These are phyloP conservation scores for Otocyon megalotis DNA, from an alignment of 2,113 vertebrate genomes.

Conservation along the genomic window DNA sequence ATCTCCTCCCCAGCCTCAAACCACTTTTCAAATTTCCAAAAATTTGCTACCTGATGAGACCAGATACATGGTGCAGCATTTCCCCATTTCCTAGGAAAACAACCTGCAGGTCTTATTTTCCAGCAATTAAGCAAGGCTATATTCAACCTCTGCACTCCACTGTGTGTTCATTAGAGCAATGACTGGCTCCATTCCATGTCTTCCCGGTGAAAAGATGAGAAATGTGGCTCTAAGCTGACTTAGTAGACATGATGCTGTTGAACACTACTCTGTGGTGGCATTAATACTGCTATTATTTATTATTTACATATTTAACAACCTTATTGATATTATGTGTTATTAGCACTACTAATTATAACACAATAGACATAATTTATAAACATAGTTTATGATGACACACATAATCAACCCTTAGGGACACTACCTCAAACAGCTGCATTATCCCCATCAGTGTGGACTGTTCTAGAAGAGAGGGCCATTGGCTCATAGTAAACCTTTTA, in stretches of 20 bases:
- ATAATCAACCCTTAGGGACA: slow-evolving; percentile 61
- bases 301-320: slow-evolving; percentile 86
- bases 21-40: not conserved
- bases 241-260: slow-evolving; percentile 69
- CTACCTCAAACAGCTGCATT: slow-evolving; percentile 68
- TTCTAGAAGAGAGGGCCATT: slow-evolving; percentile 65
- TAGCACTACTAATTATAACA: slow-evolving; percentile 84
- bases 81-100: not conserved
- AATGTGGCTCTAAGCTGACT: slow-evolving; percentile 58
- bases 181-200: slow-evolving; percentile 74
- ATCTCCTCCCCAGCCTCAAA: not conserved
- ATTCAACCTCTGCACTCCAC: not conserved
- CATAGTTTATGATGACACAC: slow-evolving; percentile 62
- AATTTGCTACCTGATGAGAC: not conserved
- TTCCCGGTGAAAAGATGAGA: slow-evolving; percentile 69
- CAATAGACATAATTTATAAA: slow-evolving; percentile 84
- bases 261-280: slow-evolving; percentile 56
- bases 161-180: slow-evolving; percentile 61
- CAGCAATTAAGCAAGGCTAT: not conserved
- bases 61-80: not conserved
- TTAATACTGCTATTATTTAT: slow-evolving; percentile 85
- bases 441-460: not conserved
- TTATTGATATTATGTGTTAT: slow-evolving; percentile 83
- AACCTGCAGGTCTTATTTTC: not conserved
- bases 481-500: slow-evolving; percentile 78